Evolutionary conservation across 1,140 invertebrate genomes (phyloP).

Genomic region (Atta texana): DNA sequence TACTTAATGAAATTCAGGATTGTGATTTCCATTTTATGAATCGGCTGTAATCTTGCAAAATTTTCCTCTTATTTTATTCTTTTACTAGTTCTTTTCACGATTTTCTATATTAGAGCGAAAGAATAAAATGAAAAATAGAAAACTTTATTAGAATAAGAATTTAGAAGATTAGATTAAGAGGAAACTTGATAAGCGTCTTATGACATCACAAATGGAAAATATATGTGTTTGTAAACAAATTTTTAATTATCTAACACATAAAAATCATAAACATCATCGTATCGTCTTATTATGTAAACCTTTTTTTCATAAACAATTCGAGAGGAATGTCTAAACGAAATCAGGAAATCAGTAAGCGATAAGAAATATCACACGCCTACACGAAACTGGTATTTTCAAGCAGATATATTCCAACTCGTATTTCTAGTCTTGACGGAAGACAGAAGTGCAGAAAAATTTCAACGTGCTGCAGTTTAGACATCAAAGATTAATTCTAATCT

Average conservation of each 20-base stretch:
- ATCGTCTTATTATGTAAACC: neutral
- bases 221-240: neutral
- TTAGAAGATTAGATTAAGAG: neutral
- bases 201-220: neutral
- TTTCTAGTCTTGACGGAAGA: slow-evolving; percentile 29
- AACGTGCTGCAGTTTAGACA: neutral
- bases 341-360: slow-evolving; percentile 42
- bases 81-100: neutral
- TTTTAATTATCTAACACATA: neutral
- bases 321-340: slow-evolving; percentile 9
- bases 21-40: neutral
- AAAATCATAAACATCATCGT: neutral
- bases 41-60: neutral
- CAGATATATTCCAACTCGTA: slow-evolving; percentile 18
- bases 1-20: neutral
- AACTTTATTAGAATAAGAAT: neutral
- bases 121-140: neutral
- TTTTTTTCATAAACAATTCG: neutral
- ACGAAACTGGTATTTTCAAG: slow-evolving; percentile 5
- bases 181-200: neutral
- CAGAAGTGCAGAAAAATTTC: neutral
- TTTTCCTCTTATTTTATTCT: neutral
- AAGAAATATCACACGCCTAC: slow-evolving; percentile 62
- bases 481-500: neutral
- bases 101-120: neutral